phyloP scores from a whole-genome alignment of 2,888 invertebrate genomes.

The Clunio marinus region DNA sequence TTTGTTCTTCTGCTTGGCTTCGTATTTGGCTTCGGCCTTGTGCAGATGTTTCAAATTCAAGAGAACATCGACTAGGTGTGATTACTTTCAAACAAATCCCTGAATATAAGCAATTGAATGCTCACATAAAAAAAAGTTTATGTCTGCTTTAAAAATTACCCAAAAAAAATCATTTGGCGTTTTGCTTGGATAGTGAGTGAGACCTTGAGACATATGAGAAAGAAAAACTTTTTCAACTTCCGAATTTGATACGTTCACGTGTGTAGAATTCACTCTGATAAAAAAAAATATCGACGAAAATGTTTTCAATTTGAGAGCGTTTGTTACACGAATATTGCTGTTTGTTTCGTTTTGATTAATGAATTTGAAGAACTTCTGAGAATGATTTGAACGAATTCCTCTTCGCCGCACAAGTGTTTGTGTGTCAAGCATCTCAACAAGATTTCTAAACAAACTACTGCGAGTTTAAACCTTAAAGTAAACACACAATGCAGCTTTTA shows the following conservation, averaged over 20 bases:
- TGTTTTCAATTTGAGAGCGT: neutral
- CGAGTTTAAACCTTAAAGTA: too few relatives aligned
- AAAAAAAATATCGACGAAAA: neutral
- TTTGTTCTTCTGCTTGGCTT: neutral
- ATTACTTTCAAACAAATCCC: too few relatives aligned
- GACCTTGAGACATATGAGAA: too few relatives aligned
- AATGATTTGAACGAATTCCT: neutral
- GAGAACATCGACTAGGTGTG: too few relatives aligned
- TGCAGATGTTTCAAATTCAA: neutral
- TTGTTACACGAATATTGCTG: neutral
- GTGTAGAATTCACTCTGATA: neutral
- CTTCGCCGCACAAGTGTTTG: neutral
- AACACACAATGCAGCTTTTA: neutral
- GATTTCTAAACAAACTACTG: too few relatives aligned
- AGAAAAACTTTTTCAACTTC: neutral
- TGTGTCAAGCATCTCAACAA: neutral
- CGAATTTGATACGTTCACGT: neutral
- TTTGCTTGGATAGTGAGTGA: too few relatives aligned
- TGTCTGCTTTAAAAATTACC: too few relatives aligned
- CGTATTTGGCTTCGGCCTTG: neutral
- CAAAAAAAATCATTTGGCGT: too few relatives aligned
- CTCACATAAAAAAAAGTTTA: too few relatives aligned
- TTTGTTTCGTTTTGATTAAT: constrained; percentile 5
- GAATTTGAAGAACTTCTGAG: neutral
- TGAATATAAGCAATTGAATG: too few relatives aligned